Evolutionary conservation across 2,888 invertebrate genomes (phyloP), one percentile per base, ranked within the genome.

Genomic region (Drosophila flavopinicola): DNA sequence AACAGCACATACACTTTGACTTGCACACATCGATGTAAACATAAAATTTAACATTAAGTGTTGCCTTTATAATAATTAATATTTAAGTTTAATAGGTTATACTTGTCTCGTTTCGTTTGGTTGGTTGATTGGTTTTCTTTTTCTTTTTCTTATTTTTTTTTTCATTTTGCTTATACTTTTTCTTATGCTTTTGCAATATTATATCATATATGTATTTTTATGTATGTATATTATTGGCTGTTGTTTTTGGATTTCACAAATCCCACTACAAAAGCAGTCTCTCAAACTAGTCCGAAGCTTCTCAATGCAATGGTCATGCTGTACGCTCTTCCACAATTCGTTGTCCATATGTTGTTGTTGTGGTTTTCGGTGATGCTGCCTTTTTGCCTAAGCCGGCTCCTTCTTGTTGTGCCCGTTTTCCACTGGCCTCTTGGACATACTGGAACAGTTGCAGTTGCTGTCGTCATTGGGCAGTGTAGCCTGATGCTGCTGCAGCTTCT

Each of bases 361-460:
- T 25, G 9, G 10, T 27, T 54, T 44, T 52, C 32, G 35, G 53
- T 58, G 30, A 10, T 32, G 37, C 37, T n/a, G n/a, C n/a, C n/a
- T 41, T 37, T n/a, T n/a, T 5, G 24, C 17, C 44, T 85, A 80
- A 37, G 60, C 13, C 13, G 39, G 20, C 33, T 73, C 52, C 33
- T 73, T 78, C 39, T 85, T 89, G 41, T 76, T 82, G 63, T 88
- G 88, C 4, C 89, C 89, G 51, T 89, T 89, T 66, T 89, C 88
- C 41, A 87, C 30, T 45, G 57, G 78, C 63, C 75, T 80, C 73
- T 61, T 67, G 59, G 54, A 32, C 60, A 61, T 42, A 58, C 51
- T 65, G 17, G 41, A 41, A 51, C 75, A 77, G 47, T 63, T 73
- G 37, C 66, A 83, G 27, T 74, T 84, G 38, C 33, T 73, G n/a